Evolutionary conservation across 2,888 invertebrate species (phyloP).

Genomic region (Euclidia mi): DNA sequence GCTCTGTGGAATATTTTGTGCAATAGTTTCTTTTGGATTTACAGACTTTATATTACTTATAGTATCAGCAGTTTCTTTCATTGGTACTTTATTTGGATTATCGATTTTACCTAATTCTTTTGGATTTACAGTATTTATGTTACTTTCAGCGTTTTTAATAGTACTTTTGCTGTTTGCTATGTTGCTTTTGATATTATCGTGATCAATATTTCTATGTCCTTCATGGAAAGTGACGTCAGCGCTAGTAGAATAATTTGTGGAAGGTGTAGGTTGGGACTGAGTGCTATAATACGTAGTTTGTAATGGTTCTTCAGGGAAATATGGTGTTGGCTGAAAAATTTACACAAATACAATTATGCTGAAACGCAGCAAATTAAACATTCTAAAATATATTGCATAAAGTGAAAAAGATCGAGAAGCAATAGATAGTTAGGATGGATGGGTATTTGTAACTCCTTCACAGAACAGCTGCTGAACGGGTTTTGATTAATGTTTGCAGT

Average conservation of each 20-base stretch:
- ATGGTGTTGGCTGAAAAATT: slow-evolving; percentile 23
- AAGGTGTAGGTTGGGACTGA: background rate
- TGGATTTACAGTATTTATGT: background rate
- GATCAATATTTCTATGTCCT: background rate
- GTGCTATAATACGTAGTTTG: slow-evolving; percentile 34
- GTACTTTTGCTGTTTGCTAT: background rate
- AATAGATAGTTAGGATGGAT: too few species aligned
- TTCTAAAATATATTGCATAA: too few species aligned
- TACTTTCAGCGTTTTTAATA: background rate
- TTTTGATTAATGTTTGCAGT: too few species aligned
- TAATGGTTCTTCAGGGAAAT: slow-evolving; percentile 9
- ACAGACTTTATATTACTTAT: too few species aligned
- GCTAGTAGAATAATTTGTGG: background rate
- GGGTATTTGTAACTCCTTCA: too few species aligned
- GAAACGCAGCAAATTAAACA: too few species aligned
- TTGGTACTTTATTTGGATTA: background rate
- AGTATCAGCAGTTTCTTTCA: background rate
- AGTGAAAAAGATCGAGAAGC: too few species aligned
- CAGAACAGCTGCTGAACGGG: too few species aligned
- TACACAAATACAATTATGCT: too few species aligned
- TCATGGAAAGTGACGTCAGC: slow-evolving; percentile 7
- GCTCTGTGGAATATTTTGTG: too few species aligned
- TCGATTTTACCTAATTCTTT: background rate
- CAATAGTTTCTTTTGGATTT: too few species aligned
- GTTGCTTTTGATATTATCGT: background rate